A percentile compares a stretch with the other conserved stretches of the same genome.
phyloP scores from a whole-genome alignment of 2,113 vertebrate genomes.

The Odobenus rosmarus region DNA sequence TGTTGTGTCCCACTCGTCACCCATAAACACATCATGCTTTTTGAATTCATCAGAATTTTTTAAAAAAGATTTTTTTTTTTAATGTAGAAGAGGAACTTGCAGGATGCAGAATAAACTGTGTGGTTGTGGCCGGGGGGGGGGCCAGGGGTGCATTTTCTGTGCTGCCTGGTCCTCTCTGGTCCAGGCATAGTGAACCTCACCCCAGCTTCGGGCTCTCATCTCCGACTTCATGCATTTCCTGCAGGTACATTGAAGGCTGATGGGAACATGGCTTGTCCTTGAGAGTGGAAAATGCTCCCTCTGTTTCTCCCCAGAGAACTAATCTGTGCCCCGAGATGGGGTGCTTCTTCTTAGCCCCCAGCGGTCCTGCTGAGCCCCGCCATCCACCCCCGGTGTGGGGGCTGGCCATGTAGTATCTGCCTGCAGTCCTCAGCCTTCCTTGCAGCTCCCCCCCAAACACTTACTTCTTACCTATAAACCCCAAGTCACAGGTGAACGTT shows the following conservation, averaged over 20 bases:
- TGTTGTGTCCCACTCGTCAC: background rate
- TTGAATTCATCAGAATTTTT: background rate
- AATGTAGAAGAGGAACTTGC: too few relatives aligned
- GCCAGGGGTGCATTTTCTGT: accelerated
- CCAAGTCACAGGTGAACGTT: background rate
- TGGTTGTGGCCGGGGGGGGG: accelerated
- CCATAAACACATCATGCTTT: background rate
- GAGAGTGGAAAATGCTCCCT: background rate
- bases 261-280: background rate
- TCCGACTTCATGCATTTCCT: background rate
- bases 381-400: accelerated
- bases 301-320: background rate
- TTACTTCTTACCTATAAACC: background rate
- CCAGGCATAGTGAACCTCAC: too few relatives aligned
- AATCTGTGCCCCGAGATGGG: background rate
- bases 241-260: accelerated
- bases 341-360: background rate
- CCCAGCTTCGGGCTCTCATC: background rate
- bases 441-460: background rate
- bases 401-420: too few relatives aligned
- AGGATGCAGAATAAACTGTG: background rate
- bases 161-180: accelerated
- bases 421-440: background rate
- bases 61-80: background rate
- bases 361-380: accelerated